These are phyloP conservation scores for Agrochola circellaris DNA, from an alignment of 2,888 invertebrate genomes.

Conservation along the genomic window DNA sequence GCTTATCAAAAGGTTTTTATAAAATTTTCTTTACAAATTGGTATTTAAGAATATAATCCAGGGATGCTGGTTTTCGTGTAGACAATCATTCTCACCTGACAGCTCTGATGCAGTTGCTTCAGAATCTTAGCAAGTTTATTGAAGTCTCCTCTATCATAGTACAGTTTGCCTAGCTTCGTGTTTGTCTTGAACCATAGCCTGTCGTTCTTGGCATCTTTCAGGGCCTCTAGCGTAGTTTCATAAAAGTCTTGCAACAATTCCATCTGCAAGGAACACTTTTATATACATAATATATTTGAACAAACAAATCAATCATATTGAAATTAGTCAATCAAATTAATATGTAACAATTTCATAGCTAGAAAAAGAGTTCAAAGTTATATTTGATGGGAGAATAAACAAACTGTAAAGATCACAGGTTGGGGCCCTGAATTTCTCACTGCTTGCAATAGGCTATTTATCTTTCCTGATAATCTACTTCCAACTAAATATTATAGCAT, in stretches of 20 bases:
- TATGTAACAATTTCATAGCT: neutral
- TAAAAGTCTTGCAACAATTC: constrained; percentile 99
- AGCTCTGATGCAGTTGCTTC: constrained; percentile 99
- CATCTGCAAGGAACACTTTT: constrained; percentile 92
- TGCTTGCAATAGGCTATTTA: neutral
- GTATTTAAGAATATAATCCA: neutral
- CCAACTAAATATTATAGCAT: neutral
- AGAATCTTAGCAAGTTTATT: constrained; percentile 98
- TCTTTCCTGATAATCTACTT: neutral
- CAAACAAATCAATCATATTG: constrained; percentile 1
- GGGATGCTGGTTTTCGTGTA: neutral
- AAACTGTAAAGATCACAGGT: neutral
- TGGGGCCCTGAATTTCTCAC: neutral
- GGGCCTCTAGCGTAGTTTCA: constrained; percentile 98
- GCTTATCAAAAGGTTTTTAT: neutral
- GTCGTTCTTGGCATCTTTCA: constrained; percentile 99
- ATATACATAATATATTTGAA: constrained; percentile 39
- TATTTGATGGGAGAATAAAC: neutral
- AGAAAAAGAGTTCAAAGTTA: neutral
- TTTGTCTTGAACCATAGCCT: constrained; percentile 99
- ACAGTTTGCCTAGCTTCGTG: constrained; percentile 99
- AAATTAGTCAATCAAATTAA: constrained; percentile 41
- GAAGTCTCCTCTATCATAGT: constrained; percentile 98
- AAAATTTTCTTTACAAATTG: neutral
- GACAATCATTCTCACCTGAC: constrained; percentile 92